A percentile compares a stretch with the other conserved stretches of the same genome.
These are phyloP conservation scores for Monochamus saltuarius DNA, from an alignment of 1,140 invertebrate genomes.

Conservation along the genomic window DNA sequence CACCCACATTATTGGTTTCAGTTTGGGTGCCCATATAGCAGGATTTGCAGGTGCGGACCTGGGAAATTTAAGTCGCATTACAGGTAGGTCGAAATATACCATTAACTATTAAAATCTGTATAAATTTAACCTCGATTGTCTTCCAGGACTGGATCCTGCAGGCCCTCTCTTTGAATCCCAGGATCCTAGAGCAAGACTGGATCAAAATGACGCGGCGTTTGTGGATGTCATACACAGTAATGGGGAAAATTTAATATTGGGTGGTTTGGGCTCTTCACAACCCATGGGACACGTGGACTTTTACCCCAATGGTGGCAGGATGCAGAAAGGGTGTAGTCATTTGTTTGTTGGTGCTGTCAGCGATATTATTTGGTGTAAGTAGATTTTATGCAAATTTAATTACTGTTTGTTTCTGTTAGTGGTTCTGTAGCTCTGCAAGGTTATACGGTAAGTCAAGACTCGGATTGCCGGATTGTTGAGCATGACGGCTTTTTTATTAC, in stretches of 20 bases:
- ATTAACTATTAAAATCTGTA: not conserved
- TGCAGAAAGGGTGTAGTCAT: slow-evolving; percentile 80
- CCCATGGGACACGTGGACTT: slow-evolving; percentile 91
- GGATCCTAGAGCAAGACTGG: slow-evolving; percentile 76
- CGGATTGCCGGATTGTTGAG: too few species aligned
- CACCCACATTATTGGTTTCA: slow-evolving; percentile 90
- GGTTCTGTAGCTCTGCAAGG: too few species aligned
- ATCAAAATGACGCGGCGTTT: slow-evolving; percentile 82
- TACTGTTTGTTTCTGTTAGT: too few species aligned
- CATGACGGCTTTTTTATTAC: too few species aligned
- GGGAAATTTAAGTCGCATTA: slow-evolving; percentile 79
- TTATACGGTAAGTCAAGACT: too few species aligned
- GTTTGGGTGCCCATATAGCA: slow-evolving; percentile 87
- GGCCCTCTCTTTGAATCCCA: slow-evolving; percentile 88
- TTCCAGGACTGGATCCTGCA: slow-evolving; percentile 81
- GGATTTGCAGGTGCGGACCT: slow-evolving; percentile 89
- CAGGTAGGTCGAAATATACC: slow-evolving; percentile 58
- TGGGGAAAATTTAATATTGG: slow-evolving; percentile 82
- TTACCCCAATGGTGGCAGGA: slow-evolving; percentile 86
- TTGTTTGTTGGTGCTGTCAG: slow-evolving; percentile 88
- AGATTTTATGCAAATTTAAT: not conserved
- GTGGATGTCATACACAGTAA: slow-evolving; percentile 96
- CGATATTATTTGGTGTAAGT: slow-evolving; percentile 87
- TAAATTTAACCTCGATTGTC: slow-evolving; percentile 7
- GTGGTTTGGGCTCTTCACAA: slow-evolving; percentile 80